Evolutionary conservation across 1,140 invertebrate species (phyloP).

Genomic region (Drosophila kikkawai): DNA sequence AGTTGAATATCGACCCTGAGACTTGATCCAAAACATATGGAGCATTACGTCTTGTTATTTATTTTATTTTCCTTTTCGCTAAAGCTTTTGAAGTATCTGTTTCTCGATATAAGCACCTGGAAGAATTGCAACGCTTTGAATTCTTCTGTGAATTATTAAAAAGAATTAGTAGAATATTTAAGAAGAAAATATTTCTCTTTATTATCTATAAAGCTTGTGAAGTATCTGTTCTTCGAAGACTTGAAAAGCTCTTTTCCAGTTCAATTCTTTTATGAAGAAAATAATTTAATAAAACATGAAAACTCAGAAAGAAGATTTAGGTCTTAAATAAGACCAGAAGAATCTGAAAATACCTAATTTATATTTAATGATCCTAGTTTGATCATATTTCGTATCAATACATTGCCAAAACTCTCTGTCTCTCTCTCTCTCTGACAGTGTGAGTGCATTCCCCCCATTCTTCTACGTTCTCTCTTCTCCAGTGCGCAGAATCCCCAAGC

Average conservation of each 20-base stretch:
- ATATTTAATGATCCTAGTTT: neutral
- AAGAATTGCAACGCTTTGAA: neutral
- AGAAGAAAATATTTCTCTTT: neutral
- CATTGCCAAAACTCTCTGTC: neutral
- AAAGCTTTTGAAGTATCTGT: neutral
- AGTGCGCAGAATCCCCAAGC: slow-evolving; percentile 42
- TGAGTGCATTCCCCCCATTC: slow-evolving; percentile 5
- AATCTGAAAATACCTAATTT: neutral
- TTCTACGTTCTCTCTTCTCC: neutral
- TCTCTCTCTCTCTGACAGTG: neutral
- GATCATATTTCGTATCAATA: neutral
- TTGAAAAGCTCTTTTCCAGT: neutral
- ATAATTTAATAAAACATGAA: neutral
- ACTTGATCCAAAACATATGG: slow-evolving; percentile 2
- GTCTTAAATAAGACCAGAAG: neutral
- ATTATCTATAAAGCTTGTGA: neutral
- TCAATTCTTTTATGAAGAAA: neutral
- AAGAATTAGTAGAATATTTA: neutral
- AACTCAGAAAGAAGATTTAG: neutral
- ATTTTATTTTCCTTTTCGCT: neutral
- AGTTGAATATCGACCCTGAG: slow-evolving; percentile 5
- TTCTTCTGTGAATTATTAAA: neutral
- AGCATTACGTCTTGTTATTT: neutral
- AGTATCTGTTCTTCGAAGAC: neutral
- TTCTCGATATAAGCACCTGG: neutral